Base-by-base conservation (phyloP, 2,113 vertebrate genomes). In the Actenoides lindsayi region DNA sequence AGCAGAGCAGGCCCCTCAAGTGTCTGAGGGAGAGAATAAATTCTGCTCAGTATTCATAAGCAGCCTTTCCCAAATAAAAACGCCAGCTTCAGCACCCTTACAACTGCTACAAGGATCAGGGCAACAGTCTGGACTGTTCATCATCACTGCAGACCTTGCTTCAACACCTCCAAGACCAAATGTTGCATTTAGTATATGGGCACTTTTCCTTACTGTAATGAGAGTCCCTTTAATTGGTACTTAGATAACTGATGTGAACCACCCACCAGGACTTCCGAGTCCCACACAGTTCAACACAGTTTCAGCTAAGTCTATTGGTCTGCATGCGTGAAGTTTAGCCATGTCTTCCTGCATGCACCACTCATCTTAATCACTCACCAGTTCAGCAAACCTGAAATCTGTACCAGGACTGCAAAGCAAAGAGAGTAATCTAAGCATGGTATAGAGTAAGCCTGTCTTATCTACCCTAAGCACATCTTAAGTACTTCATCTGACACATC, bases 1-100 rank as follows among this genome's bases (percentile, higher is more conserved):
- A 87, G 94, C 53, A 79, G 62, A 89, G 62, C 67, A 62, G 70
- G 57, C 91, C 93, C 65, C 89, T 95, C 84, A 91, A 97, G 95
- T 84, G 93, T 92, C 81, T 76, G 62, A 24, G 48, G 56, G 21
- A 87, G 83, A 95, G 91, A 96, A 95, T 95, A 81, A 91, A 87
- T 62, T 68, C 39, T 0, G 1, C 77, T 91, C 9, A 0, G 89
- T 67, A 96, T 96, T 96, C 95, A 95, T 13, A 60, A 87, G 74
- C 48, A 53, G 86, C 59, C 71, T 83, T 91, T 93, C 81, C 77
- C 81, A 95, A 87, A 79, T 44, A 78, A 78, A 90, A 33, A 53
- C 4, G 1, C 30, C 77, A 87, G 64, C 30, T 69, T 42, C 12
- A 7, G 65, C 83, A 46, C 33, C 54, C 75, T 91, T 54, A 82